These are phyloP conservation scores for Aptenodytes forsteri DNA, from an alignment of 2,113 vertebrate species.

Conservation along the genomic window DNA sequence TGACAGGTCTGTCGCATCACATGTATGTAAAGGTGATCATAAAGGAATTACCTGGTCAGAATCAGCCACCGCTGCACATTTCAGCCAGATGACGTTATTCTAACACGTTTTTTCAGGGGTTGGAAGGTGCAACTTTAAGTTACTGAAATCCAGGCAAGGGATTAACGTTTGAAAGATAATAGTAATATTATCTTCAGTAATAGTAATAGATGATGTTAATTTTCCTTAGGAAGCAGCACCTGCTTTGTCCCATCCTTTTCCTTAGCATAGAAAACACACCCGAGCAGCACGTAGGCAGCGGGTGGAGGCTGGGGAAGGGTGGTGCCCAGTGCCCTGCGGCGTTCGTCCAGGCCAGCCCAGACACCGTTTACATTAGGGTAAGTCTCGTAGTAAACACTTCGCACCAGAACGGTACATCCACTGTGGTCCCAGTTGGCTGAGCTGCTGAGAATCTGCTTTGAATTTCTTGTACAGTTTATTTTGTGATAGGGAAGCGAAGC, in stretches of 20 bases:
- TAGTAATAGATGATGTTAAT: background rate
- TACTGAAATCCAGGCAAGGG: background rate
- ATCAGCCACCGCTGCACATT: background rate
- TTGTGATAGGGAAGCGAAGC: too few relatives aligned
- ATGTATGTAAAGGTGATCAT: background rate
- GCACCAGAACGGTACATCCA: rapidly evolving
- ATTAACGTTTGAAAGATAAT: background rate
- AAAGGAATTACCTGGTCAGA: background rate
- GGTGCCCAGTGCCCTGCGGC: background rate
- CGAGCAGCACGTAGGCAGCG: background rate
- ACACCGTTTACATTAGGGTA: rapidly evolving
- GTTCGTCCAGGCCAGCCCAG: background rate
- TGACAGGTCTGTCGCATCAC: rapidly evolving
- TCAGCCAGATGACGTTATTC: background rate
- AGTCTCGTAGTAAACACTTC: rapidly evolving
- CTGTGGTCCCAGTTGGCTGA: rapidly evolving
- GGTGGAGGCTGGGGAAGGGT: background rate
- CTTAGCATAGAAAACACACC: background rate
- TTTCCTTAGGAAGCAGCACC: conserved; percentile 3
- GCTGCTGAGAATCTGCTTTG: background rate
- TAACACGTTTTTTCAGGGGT: background rate
- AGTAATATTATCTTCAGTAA: too few relatives aligned
- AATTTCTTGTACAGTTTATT: background rate
- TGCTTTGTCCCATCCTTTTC: background rate
- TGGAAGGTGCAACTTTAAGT: background rate